Conservation (phyloP, 35 echinoderm and acorn worm species). For the Ophiothrix spiculata region DNA sequence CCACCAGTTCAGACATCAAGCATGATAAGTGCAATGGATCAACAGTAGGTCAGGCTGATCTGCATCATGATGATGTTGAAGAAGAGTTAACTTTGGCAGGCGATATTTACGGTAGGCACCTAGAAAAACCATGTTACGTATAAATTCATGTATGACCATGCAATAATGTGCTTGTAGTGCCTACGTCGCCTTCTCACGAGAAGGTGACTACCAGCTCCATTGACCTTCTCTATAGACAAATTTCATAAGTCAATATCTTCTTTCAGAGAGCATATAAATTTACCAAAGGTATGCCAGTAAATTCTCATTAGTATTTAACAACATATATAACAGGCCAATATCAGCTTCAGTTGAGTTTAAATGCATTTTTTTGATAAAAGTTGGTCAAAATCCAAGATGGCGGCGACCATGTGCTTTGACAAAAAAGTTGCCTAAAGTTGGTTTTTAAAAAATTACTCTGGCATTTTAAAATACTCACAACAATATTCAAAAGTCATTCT, state of each 20-base stretch:
- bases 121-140: neutral
- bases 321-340: no score
- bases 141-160: neutral
- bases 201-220: no score
- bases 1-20: neutral
- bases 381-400: no score
- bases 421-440: no score
- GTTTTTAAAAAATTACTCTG: no score
- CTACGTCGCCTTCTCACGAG: no score
- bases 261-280: neutral
- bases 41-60: neutral
- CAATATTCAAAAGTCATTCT: no score
- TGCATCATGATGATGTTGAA: neutral
- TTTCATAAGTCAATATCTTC: neutral
- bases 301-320: neutral
- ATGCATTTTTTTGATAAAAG: no score
- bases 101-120: constrained; percentile 44
- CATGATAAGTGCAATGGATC: neutral
- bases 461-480: no score
- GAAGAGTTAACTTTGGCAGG: constrained; percentile 24
- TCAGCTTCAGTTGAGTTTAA: no score
- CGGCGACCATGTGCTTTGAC: no score
- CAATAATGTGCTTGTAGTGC: neutral
- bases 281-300: neutral
- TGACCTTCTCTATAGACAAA: no score